Conservation (phyloP, 37 sponge, comb jelly and placozoan species). For the Bolinopsis microptera region DNA sequence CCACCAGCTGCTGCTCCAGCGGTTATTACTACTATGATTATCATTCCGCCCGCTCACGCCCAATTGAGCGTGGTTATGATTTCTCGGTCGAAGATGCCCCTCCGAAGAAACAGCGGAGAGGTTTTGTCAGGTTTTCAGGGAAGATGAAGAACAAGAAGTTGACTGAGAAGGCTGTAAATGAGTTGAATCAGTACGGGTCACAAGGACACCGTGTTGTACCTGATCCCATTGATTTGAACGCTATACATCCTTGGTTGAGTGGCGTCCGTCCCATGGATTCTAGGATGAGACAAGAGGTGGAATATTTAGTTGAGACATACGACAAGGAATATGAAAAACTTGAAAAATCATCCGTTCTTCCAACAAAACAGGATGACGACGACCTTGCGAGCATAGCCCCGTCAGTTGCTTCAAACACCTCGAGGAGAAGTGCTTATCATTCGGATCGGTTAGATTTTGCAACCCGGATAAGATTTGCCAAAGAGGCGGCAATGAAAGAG, state of each 20-base stretch:
- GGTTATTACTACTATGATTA: conserved; percentile 35
- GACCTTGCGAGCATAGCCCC: neutral
- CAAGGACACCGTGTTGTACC: neutral
- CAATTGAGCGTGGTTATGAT: neutral
- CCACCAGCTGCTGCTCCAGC: neutral
- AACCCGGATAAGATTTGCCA: conserved; percentile 3
- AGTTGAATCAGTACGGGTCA: neutral
- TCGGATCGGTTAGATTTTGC: neutral
- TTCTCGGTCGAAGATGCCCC: neutral
- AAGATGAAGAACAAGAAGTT: neutral
- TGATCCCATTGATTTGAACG: neutral
- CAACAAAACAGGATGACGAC: neutral
- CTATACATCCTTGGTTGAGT: conserved; percentile 22
- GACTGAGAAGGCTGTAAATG: conserved; percentile 1
- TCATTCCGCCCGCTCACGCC: neutral
- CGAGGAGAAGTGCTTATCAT: conserved; percentile 11
- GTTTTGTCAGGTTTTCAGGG: neutral
- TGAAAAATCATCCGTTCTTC: neutral
- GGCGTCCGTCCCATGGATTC: neutral
- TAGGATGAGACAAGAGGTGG: neutral
- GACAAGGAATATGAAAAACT: conserved; percentile 1
- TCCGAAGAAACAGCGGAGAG: neutral
- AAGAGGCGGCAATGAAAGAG: neutral
- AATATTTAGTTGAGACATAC: neutral
- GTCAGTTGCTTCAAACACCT: neutral